A percentile compares a stretch with the other conserved stretches of the same genome.
These are phyloP conservation scores for Nannoperca obscura DNA, from an alignment of 2,797 vertebrate species.

Conservation along the genomic window DNA sequence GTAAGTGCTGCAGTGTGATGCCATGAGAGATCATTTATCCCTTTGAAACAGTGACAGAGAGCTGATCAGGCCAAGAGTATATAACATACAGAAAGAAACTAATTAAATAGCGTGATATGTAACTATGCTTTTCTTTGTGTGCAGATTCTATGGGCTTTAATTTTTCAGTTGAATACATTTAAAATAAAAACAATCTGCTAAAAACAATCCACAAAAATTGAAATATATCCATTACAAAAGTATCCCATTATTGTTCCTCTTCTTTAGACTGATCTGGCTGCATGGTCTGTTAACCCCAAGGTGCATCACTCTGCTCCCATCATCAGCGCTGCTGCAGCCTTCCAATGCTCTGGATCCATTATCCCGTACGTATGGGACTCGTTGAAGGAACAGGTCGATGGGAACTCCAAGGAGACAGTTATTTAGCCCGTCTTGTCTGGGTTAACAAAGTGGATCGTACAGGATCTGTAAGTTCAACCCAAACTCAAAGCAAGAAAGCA, in stretches of 20 bases:
- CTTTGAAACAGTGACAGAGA: conserved; percentile 57
- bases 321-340: conserved; percentile 39
- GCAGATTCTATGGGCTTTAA: conserved; percentile 72
- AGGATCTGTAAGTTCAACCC: conserved; percentile 52
- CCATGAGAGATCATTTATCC: conserved; percentile 40
- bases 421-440: conserved; percentile 27
- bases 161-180: conserved; percentile 58
- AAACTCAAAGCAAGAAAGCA: conserved; percentile 29
- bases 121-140: conserved; percentile 55
- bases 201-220: conserved; percentile 58
- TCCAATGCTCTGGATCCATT: conserved; percentile 36
- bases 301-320: conserved; percentile 56
- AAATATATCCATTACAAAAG: conserved; percentile 46
- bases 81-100: conserved; percentile 51
- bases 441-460: conserved; percentile 42
- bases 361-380: conserved; percentile 15
- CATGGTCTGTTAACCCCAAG: conserved; percentile 36
- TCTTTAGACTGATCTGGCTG: conserved; percentile 44
- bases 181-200: conserved; percentile 58
- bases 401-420: conserved; percentile 39
- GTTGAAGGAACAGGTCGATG: conserved; percentile 22
- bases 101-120: conserved; percentile 66
- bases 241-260: conserved; percentile 47
- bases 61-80: conserved; percentile 53
- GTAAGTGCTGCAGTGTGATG: conserved; percentile 51